phyloP scores from a whole-genome alignment of 2,888 invertebrate species.

The Zootermopsis nevadensis region DNA sequence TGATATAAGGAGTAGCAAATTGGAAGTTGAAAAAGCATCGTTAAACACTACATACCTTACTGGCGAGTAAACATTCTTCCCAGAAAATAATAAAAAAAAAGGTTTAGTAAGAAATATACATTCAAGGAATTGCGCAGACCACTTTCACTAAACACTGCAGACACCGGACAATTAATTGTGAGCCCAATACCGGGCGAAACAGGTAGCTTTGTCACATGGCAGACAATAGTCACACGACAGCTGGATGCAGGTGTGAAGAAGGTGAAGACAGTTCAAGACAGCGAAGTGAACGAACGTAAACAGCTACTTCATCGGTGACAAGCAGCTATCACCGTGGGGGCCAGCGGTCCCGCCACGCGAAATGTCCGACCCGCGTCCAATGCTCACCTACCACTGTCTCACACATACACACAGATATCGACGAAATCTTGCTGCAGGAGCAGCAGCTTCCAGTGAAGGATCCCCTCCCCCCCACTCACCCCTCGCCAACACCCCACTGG shows the following conservation, averaged over 20 bases:
- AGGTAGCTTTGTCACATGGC: background rate
- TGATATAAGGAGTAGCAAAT: too few relatives aligned
- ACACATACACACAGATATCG: background rate
- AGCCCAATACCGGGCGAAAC: too few relatives aligned
- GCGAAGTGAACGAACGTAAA: too few relatives aligned
- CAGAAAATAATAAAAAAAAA: background rate
- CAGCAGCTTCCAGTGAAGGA: conserved; percentile 14
- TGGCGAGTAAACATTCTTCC: background rate
- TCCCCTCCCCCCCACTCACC: background rate
- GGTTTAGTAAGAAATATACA: background rate
- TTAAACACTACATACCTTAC: background rate
- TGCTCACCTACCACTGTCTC: background rate
- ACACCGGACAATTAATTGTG: background rate
- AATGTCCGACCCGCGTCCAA: background rate
- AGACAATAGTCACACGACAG: background rate
- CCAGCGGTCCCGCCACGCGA: background rate
- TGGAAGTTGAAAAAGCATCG: too few relatives aligned
- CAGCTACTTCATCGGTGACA: too few relatives aligned
- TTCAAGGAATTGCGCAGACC: background rate
- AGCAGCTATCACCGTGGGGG: background rate
- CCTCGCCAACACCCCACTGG: background rate
- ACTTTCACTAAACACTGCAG: background rate
- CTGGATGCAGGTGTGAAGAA: background rate
- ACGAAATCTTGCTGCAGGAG: background rate
- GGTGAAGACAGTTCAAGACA: background rate